Base-by-base conservation (phyloP, 2,888 invertebrate genomes). In the Synergus umbraculus region DNA sequence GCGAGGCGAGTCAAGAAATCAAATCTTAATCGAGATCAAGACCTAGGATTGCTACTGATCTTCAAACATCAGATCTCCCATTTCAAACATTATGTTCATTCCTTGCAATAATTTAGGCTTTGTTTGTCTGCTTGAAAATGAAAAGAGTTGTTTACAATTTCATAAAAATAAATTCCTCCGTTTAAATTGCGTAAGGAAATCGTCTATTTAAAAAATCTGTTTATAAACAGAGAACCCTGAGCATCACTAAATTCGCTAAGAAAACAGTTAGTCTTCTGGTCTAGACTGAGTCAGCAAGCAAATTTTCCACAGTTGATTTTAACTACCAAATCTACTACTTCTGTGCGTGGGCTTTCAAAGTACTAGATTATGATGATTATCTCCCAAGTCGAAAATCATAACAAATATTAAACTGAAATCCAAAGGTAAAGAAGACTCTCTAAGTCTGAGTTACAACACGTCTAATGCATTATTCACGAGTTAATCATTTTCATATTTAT, bases 21-120 rank as follows among this genome's bases (percentile, higher is more conserved):
- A 80, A 83, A 83, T 80, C 81, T 76, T 66, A 77, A 82, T 83
- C 79, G 80, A 79, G 83, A 84, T 84, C 79, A 79, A 80, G 54
- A 81, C 79, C 69, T 79, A 79, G 76, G 81, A 83, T 80, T 82
- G 83, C 79, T 78, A 78, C 80, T 79, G 80, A 82, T 81, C 81
- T 82, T 82, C 78, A 83, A 76, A 79, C 81, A 67, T 49, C 49
- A 69, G 46, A 29, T 67, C 46, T 22, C 22, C 44, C 13, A 46
- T 13, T 65, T 49, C 18, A 67, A 43, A 69, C 10, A 22, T 18
- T 18, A 58, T 10, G 9, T 22, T 22, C 22, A 22, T 22, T 60
- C 22, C 9, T 22, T 18, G 22, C 3, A 60, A 60, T 54, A 7
- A 54, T 54, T 54, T 54, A 2, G 4, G 4, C 37, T 37, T 37